These are phyloP conservation scores for Synergus laeviventris DNA, from an alignment of 2,888 invertebrate genomes.

Conservation along the genomic window DNA sequence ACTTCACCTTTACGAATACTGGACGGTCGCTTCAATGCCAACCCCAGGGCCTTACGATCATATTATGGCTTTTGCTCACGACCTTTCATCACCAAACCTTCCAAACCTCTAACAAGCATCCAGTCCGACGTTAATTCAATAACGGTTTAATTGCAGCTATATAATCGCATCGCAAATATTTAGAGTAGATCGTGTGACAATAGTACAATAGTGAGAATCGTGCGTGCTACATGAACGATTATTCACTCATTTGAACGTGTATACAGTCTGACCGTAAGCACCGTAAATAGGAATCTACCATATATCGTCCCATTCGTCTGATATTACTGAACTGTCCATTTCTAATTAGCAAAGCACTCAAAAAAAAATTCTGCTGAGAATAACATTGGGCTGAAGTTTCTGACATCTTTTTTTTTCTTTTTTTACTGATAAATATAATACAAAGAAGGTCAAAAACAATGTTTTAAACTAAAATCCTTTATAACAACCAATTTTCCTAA, in stretches of 20 bases:
- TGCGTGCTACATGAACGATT: constrained; percentile 1
- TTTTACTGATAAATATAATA: too few relatives aligned
- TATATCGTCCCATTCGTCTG: not conserved
- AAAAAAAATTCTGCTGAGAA: too few relatives aligned
- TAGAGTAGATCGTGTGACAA: constrained; percentile 20
- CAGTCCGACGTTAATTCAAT: constrained; percentile 55
- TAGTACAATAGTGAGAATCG: too few relatives aligned
- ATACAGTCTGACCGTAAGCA: not conserved
- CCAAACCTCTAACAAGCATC: not conserved
- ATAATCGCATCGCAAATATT: constrained; percentile 54
- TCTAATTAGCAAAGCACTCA: too few relatives aligned
- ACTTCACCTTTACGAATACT: not conserved
- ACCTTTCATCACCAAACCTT: constrained; percentile 43
- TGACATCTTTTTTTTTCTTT: too few relatives aligned
- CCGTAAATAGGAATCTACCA: not conserved
- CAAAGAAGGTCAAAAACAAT: too few relatives aligned
- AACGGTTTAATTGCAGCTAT: constrained; percentile 52
- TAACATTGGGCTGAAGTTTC: too few relatives aligned
- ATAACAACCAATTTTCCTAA: too few relatives aligned
- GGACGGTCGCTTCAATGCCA: not conserved
- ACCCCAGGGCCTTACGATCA: constrained; percentile 26
- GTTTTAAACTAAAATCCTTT: too few relatives aligned
- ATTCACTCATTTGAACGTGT: not conserved
- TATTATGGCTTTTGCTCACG: constrained; percentile 52
- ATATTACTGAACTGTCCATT: too few relatives aligned